Evolutionary conservation across 2,888 invertebrate species (phyloP).

Genomic region (Dicroscelio sp.): DNA sequence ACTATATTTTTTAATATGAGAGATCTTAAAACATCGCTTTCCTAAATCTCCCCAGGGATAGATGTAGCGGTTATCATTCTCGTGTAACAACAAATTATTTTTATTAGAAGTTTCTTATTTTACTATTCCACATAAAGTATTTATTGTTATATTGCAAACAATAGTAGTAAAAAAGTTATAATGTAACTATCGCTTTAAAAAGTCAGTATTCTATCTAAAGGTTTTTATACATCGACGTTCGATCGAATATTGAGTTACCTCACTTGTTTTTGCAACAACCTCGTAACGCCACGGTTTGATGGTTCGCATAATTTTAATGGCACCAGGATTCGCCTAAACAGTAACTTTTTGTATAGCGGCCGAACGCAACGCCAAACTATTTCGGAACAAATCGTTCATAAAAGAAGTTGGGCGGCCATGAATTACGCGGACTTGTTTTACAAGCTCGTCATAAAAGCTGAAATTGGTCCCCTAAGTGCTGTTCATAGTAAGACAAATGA

Average conservation of each 20-base stretch:
- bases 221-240: not conserved
- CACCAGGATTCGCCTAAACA: not conserved
- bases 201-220: not conserved
- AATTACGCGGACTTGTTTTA: slow-evolving; percentile 64
- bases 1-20: too few species aligned
- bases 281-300: slow-evolving; percentile 2
- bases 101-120: too few species aligned
- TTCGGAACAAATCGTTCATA: slow-evolving; percentile 37
- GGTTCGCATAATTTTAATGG: slow-evolving; percentile 36
- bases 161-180: not conserved
- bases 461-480: slow-evolving; percentile 72
- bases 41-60: too few species aligned
- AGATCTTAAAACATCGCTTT: too few species aligned
- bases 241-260: slow-evolving; percentile 34
- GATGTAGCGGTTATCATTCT: too few species aligned
- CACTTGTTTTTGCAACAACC: slow-evolving; percentile 6
- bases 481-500: slow-evolving; percentile 76
- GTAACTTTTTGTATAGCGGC: slow-evolving; percentile 29
- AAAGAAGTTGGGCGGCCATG: slow-evolving; percentile 54
- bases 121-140: too few species aligned
- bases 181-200: slow-evolving; percentile 27
- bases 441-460: slow-evolving; percentile 67
- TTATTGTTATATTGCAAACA: too few species aligned
- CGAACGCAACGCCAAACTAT: too few species aligned
- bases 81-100: too few species aligned